phyloP scores from a whole-genome alignment of 2,797 vertebrate species.

The Pitangus sulphuratus region DNA sequence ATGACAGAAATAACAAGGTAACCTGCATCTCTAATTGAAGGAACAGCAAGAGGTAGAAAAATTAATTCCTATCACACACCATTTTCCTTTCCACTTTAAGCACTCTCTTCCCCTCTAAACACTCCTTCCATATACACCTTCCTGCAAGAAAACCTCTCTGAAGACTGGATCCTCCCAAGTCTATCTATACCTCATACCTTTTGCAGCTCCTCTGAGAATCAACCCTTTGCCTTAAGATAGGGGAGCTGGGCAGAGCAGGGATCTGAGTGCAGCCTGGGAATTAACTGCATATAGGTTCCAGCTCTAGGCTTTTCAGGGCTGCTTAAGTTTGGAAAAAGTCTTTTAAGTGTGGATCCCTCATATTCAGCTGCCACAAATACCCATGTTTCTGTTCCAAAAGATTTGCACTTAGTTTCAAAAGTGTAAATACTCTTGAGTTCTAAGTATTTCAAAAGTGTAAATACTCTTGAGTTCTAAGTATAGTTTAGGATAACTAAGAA shows the following conservation, averaged over 20 bases:
- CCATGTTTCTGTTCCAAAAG: background rate
- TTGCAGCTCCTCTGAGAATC: background rate
- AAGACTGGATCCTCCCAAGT: background rate
- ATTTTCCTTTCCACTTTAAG: conserved; percentile 12
- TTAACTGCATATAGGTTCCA: background rate
- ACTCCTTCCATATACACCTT: background rate
- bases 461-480: background rate
- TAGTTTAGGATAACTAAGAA: conserved; percentile 17
- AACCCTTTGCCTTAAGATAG: background rate
- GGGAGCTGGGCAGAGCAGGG: background rate
- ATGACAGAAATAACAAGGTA: conserved; percentile 32
- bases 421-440: background rate
- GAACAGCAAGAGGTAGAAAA: background rate
- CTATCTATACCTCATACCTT: background rate
- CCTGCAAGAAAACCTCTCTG: background rate
- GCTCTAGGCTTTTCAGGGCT: background rate
- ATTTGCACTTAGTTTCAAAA: background rate
- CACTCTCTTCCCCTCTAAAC: background rate
- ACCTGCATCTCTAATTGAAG: conserved; percentile 7
- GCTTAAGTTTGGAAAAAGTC: background rate
- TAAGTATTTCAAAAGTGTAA: background rate
- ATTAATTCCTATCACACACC: background rate
- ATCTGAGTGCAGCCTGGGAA: background rate
- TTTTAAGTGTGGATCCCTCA: background rate
- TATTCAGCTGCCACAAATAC: background rate